These are phyloP conservation scores for Nothoprocta perdicaria DNA, from an alignment of 2,113 vertebrate genomes.

Conservation along the genomic window DNA sequence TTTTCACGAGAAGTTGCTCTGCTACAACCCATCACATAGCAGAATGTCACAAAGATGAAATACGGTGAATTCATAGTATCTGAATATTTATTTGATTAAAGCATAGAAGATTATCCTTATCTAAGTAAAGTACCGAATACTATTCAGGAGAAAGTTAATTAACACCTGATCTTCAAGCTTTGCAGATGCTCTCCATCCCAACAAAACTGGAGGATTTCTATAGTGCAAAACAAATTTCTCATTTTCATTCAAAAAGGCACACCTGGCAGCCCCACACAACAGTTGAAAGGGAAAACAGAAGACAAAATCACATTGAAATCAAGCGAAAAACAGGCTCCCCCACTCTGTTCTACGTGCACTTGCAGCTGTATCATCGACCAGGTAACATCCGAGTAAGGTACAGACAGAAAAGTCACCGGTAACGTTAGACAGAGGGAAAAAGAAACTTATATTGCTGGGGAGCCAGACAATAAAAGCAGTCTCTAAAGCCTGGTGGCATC, in stretches of 20 bases:
- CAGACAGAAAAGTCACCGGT: constrained; percentile 35
- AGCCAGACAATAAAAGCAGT: constrained; percentile 20
- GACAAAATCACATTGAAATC: constrained; percentile 49
- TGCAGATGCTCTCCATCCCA: constrained; percentile 53
- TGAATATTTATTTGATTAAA: constrained; percentile 74
- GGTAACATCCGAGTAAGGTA: constrained; percentile 46
- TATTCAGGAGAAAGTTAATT: constrained; percentile 72
- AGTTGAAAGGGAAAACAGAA: neutral
- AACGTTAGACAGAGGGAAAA: constrained; percentile 51
- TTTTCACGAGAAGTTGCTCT: constrained; percentile 40
- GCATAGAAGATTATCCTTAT: constrained; percentile 64
- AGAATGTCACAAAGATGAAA: constrained; percentile 54
- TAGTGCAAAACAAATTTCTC: constrained; percentile 53
- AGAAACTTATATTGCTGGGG: constrained; percentile 51
- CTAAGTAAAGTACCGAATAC: constrained; percentile 57
- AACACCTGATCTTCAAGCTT: constrained; percentile 68
- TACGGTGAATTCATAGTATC: constrained; percentile 50
- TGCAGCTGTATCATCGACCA: constrained; percentile 32
- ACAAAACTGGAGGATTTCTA: constrained; percentile 52
- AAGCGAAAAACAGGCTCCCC: constrained; percentile 8
- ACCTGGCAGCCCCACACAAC: constrained; percentile 67
- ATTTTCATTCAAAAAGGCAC: constrained; percentile 74
- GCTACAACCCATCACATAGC: constrained; percentile 8
- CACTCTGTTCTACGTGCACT: constrained; percentile 5
- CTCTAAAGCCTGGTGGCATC: neutral